Percentiles rank a stretch among this genome's conserved stretches.
Conservation (phyloP, 1,140 invertebrate species). For the Zaprionus nigranus region DNA sequence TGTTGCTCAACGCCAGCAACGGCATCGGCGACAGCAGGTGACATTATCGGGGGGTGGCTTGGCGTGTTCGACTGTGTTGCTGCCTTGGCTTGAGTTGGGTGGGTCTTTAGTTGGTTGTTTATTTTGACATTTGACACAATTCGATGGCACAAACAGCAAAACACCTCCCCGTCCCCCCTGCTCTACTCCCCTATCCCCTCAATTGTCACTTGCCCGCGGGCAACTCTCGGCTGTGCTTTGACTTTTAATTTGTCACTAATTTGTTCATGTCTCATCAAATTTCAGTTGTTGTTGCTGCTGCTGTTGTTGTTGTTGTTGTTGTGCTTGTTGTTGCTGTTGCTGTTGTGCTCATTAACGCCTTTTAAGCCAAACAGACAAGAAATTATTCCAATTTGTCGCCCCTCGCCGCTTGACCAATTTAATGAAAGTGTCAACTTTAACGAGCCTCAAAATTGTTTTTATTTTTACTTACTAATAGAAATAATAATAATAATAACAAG, state of each 20-base stretch:
- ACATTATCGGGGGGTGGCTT: conserved; percentile 9
- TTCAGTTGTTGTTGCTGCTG: conserved; percentile 37
- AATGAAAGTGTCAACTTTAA: conserved; percentile 83
- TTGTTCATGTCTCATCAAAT: conserved; percentile 78
- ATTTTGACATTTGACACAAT: conserved; percentile 82
- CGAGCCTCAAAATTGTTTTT: conserved; percentile 80
- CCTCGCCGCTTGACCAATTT: conserved; percentile 66
- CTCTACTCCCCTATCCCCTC: not conserved
- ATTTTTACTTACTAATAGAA: conserved; percentile 69
- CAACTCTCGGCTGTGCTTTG: conserved; percentile 34
- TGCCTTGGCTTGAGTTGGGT: not conserved
- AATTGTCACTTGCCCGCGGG: not conserved
- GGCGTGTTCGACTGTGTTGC: not conserved
- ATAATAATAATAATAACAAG: conserved; percentile 34
- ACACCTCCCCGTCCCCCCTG: conserved; percentile 8
- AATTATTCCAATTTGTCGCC: conserved; percentile 64
- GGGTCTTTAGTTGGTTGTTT: conserved; percentile 47
- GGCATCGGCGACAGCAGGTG: conserved; percentile 28
- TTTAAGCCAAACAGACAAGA: conserved; percentile 53
- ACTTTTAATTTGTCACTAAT: conserved; percentile 80
- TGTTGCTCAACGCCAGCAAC: conserved; percentile 58
- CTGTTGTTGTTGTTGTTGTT: conserved; percentile 2
- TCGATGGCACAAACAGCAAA: conserved; percentile 52
- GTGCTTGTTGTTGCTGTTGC: not conserved
- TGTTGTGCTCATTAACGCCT: conserved; percentile 73